phyloP scores from a whole-genome alignment of 2,113 vertebrate genomes.

The Oenanthe oenanthe region DNA sequence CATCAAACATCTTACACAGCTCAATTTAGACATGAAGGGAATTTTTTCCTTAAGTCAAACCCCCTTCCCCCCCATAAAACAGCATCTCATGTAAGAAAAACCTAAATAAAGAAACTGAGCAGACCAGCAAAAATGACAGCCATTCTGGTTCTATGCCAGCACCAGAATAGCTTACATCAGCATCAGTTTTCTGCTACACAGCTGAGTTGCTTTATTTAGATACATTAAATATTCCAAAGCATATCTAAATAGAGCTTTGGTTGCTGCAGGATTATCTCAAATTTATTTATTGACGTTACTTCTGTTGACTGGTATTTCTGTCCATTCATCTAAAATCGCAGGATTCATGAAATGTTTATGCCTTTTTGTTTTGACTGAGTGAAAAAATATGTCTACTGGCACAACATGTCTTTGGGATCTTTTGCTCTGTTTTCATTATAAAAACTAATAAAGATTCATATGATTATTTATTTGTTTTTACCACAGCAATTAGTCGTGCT shows the following conservation, averaged over 20 bases:
- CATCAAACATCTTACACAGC: background rate
- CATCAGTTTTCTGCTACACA: slow-evolving; percentile 40
- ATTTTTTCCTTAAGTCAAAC: background rate
- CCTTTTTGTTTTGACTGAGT: slow-evolving; percentile 52
- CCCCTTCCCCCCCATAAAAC: background rate
- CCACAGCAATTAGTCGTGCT: background rate
- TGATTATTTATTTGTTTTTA: background rate
- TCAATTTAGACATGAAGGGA: background rate
- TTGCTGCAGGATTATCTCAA: slow-evolving; percentile 34
- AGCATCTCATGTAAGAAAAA: background rate
- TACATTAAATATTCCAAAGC: slow-evolving; percentile 33
- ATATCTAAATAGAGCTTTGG: slow-evolving; percentile 56
- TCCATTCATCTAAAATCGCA: background rate
- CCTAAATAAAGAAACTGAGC: slow-evolving; percentile 59
- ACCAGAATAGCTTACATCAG: slow-evolving; percentile 37
- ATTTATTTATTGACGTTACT: slow-evolving; percentile 37
- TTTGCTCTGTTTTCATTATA: background rate
- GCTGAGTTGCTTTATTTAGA: slow-evolving; percentile 63
- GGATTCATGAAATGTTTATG: slow-evolving; percentile 13
- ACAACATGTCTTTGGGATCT: background rate
- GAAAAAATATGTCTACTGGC: background rate
- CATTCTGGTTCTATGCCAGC: slow-evolving; percentile 44
- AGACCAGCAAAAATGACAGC: slow-evolving; percentile 57
- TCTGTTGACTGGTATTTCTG: slow-evolving; percentile 47
- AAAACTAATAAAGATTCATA: background rate